phyloP scores from a whole-genome alignment of 2,113 vertebrate species.

The Pristiophorus japonicus region DNA sequence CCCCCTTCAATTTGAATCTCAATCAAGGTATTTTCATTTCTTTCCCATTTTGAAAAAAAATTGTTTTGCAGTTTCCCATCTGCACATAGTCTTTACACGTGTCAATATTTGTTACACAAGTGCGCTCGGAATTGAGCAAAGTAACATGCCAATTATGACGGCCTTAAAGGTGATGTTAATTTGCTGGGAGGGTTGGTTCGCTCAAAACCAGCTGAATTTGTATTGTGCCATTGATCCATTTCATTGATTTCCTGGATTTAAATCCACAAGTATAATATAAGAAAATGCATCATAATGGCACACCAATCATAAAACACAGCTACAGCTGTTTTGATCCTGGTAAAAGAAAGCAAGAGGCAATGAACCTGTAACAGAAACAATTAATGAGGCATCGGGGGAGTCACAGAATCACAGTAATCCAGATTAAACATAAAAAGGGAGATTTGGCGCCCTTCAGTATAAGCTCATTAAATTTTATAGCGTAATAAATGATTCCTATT shows the following conservation, averaged over 20 bases:
- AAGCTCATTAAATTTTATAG: conserved; percentile 64
- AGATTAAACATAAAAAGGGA: conserved; percentile 66
- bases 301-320: background rate
- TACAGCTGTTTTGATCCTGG: background rate
- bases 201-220: background rate
- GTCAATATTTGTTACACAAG: background rate
- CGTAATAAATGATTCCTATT: conserved; percentile 37
- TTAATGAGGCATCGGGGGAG: conserved; percentile 54
- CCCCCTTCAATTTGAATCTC: background rate
- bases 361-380: conserved; percentile 42
- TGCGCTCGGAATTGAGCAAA: background rate
- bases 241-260: background rate
- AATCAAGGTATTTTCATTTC: background rate
- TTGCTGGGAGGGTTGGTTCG: background rate
- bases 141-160: background rate
- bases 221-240: background rate
- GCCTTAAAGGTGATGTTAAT: background rate
- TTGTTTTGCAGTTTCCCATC: background rate
- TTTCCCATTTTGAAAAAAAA: background rate
- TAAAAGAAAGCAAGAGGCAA: background rate
- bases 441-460: conserved; percentile 63
- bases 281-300: background rate
- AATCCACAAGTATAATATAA: background rate
- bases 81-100: background rate
- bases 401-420: conserved; percentile 56